Percentiles rank a stretch among this genome's conserved stretches.
Conservation (phyloP, 2,888 invertebrate genomes). For the Lasioglossum zephyrum region DNA sequence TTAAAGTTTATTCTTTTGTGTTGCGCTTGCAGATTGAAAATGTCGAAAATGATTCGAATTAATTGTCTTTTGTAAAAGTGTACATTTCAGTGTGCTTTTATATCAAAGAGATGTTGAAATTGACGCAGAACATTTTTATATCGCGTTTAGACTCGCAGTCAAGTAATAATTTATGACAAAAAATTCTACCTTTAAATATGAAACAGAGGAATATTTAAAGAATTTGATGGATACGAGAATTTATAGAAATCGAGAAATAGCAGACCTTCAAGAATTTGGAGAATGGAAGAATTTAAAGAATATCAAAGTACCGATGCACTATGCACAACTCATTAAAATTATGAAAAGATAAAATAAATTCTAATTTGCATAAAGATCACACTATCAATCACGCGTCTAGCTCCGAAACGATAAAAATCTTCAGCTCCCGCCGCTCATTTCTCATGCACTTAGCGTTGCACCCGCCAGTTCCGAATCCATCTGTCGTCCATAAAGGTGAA, state of each 20-base stretch:
- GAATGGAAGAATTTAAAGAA: not conserved
- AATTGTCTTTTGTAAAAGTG: not conserved
- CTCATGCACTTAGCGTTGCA: not conserved
- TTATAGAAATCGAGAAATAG: not conserved
- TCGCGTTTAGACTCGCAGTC: not conserved
- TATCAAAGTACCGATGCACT: too few species aligned
- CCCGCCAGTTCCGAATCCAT: not conserved
- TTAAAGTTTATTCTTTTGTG: not conserved
- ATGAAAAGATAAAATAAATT: too few species aligned
- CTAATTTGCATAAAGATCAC: too few species aligned
- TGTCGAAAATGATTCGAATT: not conserved
- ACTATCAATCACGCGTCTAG: not conserved
- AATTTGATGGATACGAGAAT: not conserved
- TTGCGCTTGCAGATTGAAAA: not conserved
- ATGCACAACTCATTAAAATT: too few species aligned
- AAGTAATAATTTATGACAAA: not conserved
- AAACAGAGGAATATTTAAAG: not conserved
- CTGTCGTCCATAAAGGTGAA: not conserved
- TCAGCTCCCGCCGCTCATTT: not conserved
- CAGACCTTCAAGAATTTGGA: not conserved
- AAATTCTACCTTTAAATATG: not conserved
- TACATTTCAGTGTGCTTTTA: not conserved
- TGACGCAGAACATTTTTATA: too few species aligned
- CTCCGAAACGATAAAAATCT: not conserved
- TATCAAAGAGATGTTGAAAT: too few species aligned